Conservation (phyloP, 2,113 vertebrate species). For the Cercopithecus mona region DNA sequence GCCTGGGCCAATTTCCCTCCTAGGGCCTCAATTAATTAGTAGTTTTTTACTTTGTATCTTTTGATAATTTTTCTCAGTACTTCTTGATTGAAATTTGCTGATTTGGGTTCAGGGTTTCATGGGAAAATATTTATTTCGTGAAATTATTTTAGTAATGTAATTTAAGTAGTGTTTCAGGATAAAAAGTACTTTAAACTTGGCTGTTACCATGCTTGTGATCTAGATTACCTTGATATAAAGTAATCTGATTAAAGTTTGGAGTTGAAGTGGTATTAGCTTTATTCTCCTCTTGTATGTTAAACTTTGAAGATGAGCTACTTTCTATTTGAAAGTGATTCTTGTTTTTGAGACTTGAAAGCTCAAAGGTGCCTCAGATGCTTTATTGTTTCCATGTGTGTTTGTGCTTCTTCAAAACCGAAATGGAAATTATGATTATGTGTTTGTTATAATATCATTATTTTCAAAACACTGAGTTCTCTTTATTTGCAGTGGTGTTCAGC, state of each 20-base stretch:
- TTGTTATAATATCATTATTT: constrained; percentile 58
- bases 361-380: constrained; percentile 53
- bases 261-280: neutral
- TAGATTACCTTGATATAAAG: constrained; percentile 15
- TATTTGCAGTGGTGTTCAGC: constrained; percentile 64
- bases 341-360: constrained; percentile 56
- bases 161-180: constrained; percentile 58
- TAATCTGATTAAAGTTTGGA: constrained; percentile 56
- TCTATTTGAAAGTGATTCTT: constrained; percentile 58
- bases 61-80: constrained; percentile 33
- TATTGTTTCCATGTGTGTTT: constrained; percentile 65
- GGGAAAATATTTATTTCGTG: constrained; percentile 49
- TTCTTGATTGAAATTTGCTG: constrained; percentile 44
- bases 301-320: constrained; percentile 71
- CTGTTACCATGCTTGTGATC: constrained; percentile 46
- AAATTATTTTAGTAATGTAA: constrained; percentile 60
- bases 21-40: constrained; percentile 28
- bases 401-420: constrained; percentile 53
- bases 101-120: constrained; percentile 17
- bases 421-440: constrained; percentile 56
- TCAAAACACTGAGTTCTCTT: constrained; percentile 57
- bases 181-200: constrained; percentile 55
- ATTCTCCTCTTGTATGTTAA: constrained; percentile 52
- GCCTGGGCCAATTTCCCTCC: neutral
- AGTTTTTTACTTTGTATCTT: constrained; percentile 34